Conservation (phyloP, 2,888 invertebrate species). For the Drosophila demipolita region DNA sequence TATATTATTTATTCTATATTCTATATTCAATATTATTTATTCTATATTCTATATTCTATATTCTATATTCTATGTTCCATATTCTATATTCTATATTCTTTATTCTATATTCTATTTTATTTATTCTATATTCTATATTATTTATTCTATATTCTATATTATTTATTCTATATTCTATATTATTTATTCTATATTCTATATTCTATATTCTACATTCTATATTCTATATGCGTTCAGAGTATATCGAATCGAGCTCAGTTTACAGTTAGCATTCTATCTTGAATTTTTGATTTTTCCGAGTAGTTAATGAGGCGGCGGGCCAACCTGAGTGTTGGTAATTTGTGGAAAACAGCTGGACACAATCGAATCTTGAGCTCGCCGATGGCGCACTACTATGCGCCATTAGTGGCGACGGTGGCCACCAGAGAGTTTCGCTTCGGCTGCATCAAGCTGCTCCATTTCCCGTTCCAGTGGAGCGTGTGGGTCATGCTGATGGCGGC, state of each 20-base stretch:
- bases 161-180: too few species aligned
- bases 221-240: neutral
- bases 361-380: slow-evolving; percentile 56
- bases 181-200: too few species aligned
- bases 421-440: slow-evolving; percentile 45
- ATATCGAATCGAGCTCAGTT: neutral
- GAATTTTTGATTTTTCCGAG: neutral
- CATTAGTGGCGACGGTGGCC: slow-evolving; percentile 56
- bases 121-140: too few species aligned
- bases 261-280: neutral
- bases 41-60: too few species aligned
- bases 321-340: slow-evolving; percentile 72
- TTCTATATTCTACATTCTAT: too few species aligned
- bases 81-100: too few species aligned
- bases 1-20: too few species aligned
- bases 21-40: too few species aligned
- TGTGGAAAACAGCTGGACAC: slow-evolving; percentile 51
- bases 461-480: slow-evolving; percentile 56
- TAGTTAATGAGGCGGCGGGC: slow-evolving; percentile 44
- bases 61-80: too few species aligned
- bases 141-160: too few species aligned
- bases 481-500: slow-evolving; percentile 52
- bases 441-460: slow-evolving; percentile 48
- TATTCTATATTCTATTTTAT: too few species aligned
- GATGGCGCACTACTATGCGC: slow-evolving; percentile 63